Conservation (phyloP, 2,113 vertebrate genomes). For the Onychostruthus taczanowskii region DNA sequence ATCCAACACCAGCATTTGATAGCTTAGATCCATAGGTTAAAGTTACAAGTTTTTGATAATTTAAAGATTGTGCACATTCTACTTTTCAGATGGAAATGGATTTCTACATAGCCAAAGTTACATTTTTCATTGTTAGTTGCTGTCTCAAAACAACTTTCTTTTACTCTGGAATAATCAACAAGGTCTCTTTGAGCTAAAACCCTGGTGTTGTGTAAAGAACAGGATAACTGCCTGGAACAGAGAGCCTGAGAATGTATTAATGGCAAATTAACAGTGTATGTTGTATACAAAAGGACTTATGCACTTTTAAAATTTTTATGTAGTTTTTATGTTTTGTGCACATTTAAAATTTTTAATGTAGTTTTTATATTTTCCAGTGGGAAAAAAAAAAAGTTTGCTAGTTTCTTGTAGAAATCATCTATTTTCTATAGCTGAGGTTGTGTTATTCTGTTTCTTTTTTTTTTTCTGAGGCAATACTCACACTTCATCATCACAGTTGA, state of each 20-base stretch:
- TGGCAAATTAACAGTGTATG: not conserved
- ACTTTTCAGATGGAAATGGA: not conserved
- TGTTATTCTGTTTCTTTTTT: not conserved
- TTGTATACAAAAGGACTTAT: not conserved
- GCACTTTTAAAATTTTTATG: not conserved
- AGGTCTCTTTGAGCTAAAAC: not conserved
- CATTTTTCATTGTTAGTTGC: not conserved
- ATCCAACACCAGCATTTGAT: not conserved
- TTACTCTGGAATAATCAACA: not conserved
- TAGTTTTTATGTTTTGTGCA: not conserved
- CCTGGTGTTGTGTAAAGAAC: not conserved
- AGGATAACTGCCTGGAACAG: not conserved
- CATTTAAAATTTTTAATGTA: not conserved
- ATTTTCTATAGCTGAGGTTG: not conserved
- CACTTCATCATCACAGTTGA: conserved; percentile 90
- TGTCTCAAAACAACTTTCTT: not conserved
- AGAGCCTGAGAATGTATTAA: not conserved
- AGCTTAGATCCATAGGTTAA: not conserved
- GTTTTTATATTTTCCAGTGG: not conserved
- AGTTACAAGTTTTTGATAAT: not conserved
- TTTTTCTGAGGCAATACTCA: conserved; percentile 70
- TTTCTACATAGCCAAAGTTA: not conserved
- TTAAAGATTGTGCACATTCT: not conserved
- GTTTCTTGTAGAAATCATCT: not conserved
- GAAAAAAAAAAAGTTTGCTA: not conserved